Evolutionary conservation across 2,888 invertebrate species (phyloP).

Genomic region (Philaethria dido): DNA sequence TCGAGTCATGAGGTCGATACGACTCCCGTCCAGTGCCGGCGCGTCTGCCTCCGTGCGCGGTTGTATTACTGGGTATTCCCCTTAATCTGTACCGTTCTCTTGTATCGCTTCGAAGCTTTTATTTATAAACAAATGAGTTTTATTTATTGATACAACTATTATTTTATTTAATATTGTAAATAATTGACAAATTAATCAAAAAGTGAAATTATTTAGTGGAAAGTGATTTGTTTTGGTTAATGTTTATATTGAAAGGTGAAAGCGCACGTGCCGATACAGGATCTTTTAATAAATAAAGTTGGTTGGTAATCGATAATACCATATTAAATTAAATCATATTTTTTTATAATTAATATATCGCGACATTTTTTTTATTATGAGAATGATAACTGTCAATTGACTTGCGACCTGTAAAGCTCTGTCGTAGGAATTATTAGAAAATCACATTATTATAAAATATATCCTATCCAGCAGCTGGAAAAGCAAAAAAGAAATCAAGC

Average conservation of each 20-base stretch:
- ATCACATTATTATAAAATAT: neutral
- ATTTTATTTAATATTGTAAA: neutral
- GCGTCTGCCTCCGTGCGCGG: slow-evolving; percentile 64
- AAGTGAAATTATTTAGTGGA: slow-evolving; percentile 23
- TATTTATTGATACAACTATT: slow-evolving; percentile 23
- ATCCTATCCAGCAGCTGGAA: neutral
- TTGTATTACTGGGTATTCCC: slow-evolving; percentile 46
- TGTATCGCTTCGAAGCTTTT: slow-evolving; percentile 54
- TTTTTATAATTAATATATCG: neutral
- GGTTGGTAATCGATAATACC: slow-evolving; percentile 4
- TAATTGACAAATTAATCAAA: slow-evolving; percentile 5
- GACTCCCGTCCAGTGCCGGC: slow-evolving; percentile 62
- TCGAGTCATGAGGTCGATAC: slow-evolving; percentile 59
- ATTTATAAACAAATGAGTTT: slow-evolving; percentile 65
- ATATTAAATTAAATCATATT: neutral
- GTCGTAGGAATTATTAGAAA: no score
- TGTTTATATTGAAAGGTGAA: slow-evolving; percentile 52
- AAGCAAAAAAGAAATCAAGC: neutral
- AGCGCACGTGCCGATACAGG: slow-evolving; percentile 57
- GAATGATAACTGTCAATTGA: slow-evolving; percentile 33
- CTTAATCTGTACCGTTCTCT: slow-evolving; percentile 20
- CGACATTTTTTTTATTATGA: slow-evolving; percentile 8
- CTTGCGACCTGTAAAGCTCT: neutral
- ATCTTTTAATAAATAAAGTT: slow-evolving; percentile 44
- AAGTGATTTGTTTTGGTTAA: slow-evolving; percentile 40